These are phyloP conservation scores for Diglossa brunneiventris DNA, from an alignment of 2,113 vertebrate species.

Conservation along the genomic window DNA sequence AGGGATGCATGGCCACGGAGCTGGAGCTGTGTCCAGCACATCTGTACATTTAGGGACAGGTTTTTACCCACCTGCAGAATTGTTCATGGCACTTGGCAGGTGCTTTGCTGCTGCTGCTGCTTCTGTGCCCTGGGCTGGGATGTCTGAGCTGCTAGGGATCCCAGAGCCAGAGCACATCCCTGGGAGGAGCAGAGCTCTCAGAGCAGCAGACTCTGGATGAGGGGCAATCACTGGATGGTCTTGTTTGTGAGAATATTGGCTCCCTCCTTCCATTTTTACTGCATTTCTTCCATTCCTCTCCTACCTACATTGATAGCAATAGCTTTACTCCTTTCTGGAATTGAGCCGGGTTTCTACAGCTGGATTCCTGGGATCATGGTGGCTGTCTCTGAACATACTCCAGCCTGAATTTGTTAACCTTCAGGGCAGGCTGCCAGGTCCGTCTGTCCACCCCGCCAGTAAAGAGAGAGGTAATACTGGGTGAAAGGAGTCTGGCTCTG, in stretches of 20 bases:
- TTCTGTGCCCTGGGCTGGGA: not conserved
- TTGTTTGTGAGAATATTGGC: not conserved
- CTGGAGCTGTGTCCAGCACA: not conserved
- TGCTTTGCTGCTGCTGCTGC: not conserved
- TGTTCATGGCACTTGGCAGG: not conserved
- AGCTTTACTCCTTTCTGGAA: constrained; percentile 18
- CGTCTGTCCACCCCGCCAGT: not conserved
- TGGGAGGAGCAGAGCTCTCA: not conserved
- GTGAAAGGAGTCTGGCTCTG: constrained; percentile 6
- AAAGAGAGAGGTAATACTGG: constrained; percentile 35
- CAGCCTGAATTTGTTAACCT: constrained; percentile 46
- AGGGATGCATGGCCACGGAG: fast-evolving
- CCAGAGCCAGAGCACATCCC: not conserved
- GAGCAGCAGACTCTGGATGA: not conserved
- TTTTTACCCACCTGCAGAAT: not conserved
- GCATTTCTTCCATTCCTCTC: not conserved
- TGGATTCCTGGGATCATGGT: constrained; percentile 10
- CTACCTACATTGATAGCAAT: not conserved
- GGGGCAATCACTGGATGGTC: not conserved
- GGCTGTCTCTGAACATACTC: constrained; percentile 6
- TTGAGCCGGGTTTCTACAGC: not conserved
- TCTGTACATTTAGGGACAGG: not conserved
- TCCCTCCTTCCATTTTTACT: not conserved
- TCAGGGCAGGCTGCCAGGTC: constrained; percentile 6
- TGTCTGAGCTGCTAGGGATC: not conserved